Evolutionary conservation across 2,888 invertebrate genomes (phyloP), one percentile per base, ranked within the genome.

Genomic region (Griposia aprilina): DNA sequence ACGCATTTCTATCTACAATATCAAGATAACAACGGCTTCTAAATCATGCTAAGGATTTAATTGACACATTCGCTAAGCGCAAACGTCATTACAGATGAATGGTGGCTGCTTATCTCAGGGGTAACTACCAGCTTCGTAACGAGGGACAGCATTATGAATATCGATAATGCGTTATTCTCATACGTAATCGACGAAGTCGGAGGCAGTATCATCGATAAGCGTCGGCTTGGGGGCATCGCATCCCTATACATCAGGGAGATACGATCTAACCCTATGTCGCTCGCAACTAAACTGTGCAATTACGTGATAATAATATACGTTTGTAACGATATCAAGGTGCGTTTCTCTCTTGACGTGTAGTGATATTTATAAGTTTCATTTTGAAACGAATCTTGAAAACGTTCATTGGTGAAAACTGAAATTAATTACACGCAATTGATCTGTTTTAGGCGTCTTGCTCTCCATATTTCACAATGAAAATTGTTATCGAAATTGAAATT

Each of bases 181-280:
- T 86, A 82, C 52, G 80, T 90, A 91, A 92, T 93, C 90, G 88
- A 85, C 82, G 89, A 91, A 90, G 85, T 90, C 86, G 87, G 90
- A 88, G 90, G 90, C 92, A 85, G 81, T 78, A 84, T 91, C 92
- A 93, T 94, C 93, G 93, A 93, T 94, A 94, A 92, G 87, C 85
- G 85, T 81, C 80, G 80, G 92, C 93, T 91, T 82, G 87, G 84
- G 92, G 94, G 93, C 93, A 91, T 89, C 90, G 88, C 90, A 90
- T 85, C 90, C 88, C 94, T 92, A 95, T 95, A 93, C 92, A 95
- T 96, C 95, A 94, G 89, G 76, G 57, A 88, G 95, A 96, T 95
- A 95, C 90, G 84, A 95, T 96, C 95, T 82, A 82, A 85, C 85
- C 83, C 83, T 82, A 57, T 84, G 93, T 94, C 94, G 93, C 92